Evolutionary conservation across 2,113 vertebrate genomes (phyloP), one percentile per base, ranked within the genome.

Genomic region (Tenebrosternarchus preto): DNA sequence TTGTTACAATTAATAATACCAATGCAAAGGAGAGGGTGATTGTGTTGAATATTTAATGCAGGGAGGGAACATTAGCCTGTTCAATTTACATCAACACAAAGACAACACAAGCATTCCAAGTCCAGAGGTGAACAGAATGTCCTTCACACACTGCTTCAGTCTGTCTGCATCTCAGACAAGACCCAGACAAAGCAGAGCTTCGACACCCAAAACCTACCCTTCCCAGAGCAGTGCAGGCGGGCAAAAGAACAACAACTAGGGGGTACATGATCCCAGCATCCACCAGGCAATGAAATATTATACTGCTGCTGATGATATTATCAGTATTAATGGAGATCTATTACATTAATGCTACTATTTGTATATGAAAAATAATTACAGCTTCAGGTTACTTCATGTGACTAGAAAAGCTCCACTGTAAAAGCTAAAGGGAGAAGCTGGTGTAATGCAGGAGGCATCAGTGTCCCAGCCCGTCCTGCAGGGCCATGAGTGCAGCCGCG

Each of bases 391-490:
- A 33, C 59, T 31, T 6, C 16, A 57, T 60, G 31, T 59, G 46
- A 31, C 36, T 31, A 27, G n/a, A 64, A 43, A 36, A 19, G 55
- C 24, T 74, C 24, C 12, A 19, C 25, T 29, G 22, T 59, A 78
- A 69, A 57, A 55, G 67, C 64, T 73, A 24, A 50, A 27, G 56
- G 17, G 67, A 93, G 94, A 95, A 95, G 96, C 94, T 96, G 94
- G 94, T 94, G 94, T 91, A 93, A 94, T 92, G 93, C 90, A 88
- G 93, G 92, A 93, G 94, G 93, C 94, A 94, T 94, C 96, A 93
- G 86, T 77, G 36, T 80, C 84, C 89, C 88, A 91, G 87, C 93
- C 92, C 92, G 89, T 61, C 92, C 88, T 88, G 92, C 91, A 93
- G 43, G 43, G 43, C 43, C 43, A 50, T 50, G 12, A 50, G 8